Evolutionary conservation across 1,140 invertebrate species (phyloP).

Genomic region (Chlorops oryzae): DNA sequence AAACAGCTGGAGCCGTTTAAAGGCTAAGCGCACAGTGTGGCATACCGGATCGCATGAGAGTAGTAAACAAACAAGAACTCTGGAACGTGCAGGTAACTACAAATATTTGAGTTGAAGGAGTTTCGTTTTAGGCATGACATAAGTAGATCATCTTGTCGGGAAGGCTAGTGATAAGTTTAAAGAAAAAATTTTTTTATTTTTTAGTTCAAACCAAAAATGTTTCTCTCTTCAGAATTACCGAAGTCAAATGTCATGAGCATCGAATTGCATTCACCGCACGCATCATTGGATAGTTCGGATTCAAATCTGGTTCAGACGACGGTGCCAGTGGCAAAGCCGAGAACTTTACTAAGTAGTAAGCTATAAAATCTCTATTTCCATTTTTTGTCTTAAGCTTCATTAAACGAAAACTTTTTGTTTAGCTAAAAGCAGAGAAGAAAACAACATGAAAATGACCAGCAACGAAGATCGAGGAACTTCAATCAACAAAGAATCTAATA

Average conservation of each 20-base stretch:
- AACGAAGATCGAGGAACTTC: too few relatives aligned
- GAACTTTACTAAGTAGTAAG: conserved; percentile 20
- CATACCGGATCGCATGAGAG: conserved; percentile 31
- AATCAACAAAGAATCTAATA: conserved; percentile 19
- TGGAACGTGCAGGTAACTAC: conserved; percentile 35
- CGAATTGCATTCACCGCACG: conserved; percentile 35
- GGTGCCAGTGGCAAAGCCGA: conserved; percentile 35
- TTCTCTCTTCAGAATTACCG: conserved; percentile 33
- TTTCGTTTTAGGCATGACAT: neutral
- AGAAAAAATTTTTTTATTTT: too few relatives aligned
- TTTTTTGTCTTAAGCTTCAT: too few relatives aligned
- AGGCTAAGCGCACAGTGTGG: conserved; percentile 43
- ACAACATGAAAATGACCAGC: too few relatives aligned
- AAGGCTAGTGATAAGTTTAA: too few relatives aligned
- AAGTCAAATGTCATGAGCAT: conserved; percentile 45
- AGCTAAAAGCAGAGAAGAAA: too few relatives aligned
- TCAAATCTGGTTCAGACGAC: conserved; percentile 21
- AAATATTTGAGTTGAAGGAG: neutral
- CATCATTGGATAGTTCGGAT: conserved; percentile 21
- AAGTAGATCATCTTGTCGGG: conserved; percentile 13
- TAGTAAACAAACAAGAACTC: conserved; percentile 22
- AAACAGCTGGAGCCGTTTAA: conserved; percentile 45
- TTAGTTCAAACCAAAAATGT: neutral
- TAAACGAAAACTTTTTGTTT: too few relatives aligned
- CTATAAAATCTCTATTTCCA: too few relatives aligned